A percentile compares a stretch with the other conserved stretches of the same genome.
Evolutionary conservation across 2,113 vertebrate genomes (phyloP).

Genomic region (Perognathus longimembris): DNA sequence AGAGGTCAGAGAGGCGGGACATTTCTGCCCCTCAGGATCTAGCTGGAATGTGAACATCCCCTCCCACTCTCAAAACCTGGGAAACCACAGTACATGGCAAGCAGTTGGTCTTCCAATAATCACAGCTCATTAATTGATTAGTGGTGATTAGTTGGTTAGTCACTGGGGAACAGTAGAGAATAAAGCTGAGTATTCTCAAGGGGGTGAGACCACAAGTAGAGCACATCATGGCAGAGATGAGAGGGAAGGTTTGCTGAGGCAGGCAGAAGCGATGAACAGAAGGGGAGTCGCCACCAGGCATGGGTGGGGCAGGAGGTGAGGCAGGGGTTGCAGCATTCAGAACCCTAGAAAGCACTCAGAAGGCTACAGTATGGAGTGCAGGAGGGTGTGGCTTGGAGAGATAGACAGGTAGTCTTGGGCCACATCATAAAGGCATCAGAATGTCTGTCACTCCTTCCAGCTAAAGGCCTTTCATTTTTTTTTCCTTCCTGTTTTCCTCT

Average conservation of each 20-base stretch:
- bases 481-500: not conserved
- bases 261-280: not conserved
- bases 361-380: too few relatives aligned
- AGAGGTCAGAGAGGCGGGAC: not conserved
- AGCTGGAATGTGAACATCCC: not conserved
- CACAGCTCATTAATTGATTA: not conserved
- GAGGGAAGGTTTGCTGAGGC: not conserved
- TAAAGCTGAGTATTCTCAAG: not conserved
- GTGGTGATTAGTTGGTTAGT: not conserved
- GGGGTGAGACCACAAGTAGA: not conserved
- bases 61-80: too few relatives aligned
- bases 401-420: not conserved
- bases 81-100: not conserved
- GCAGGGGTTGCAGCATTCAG: rapidly evolving
- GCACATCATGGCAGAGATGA: rapidly evolving
- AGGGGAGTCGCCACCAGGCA: not conserved
- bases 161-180: not conserved
- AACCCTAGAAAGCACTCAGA: not conserved
- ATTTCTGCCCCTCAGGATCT: not conserved
- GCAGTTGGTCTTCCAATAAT: not conserved
- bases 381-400: not conserved
- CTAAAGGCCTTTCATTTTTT: not conserved
- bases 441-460: too few relatives aligned
- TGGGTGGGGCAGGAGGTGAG: too few relatives aligned
- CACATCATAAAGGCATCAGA: not conserved